Evolutionary conservation across 1,140 invertebrate species (phyloP).

Genomic region (Formica exsecta): DNA sequence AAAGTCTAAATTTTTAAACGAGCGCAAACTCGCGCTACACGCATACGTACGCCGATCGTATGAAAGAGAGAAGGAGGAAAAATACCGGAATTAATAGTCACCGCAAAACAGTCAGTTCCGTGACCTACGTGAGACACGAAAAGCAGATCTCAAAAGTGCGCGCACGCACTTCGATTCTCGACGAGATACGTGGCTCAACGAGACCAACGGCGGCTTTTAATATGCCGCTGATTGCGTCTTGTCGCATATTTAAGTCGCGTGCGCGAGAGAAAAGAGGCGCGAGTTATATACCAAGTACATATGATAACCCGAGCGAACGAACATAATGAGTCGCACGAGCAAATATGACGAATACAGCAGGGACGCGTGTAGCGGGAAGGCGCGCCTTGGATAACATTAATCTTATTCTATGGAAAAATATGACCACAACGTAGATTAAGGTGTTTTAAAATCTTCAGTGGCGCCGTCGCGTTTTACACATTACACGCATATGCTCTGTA

Average conservation of each 20-base stretch:
- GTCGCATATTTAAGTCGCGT: constrained; percentile 53
- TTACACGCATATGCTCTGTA: constrained; percentile 45
- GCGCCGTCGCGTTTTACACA: constrained; percentile 47
- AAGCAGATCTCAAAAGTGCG: constrained; percentile 30
- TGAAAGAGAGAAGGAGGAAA: not conserved
- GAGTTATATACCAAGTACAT: constrained; percentile 5
- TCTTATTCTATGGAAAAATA: constrained; percentile 62
- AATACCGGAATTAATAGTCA: constrained; percentile 45
- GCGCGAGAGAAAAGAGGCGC: not conserved
- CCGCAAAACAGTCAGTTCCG: constrained; percentile 70
- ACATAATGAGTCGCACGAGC: constrained; percentile 23
- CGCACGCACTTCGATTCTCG: constrained; percentile 54
- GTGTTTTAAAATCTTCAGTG: constrained; percentile 51
- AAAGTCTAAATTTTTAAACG: constrained; percentile 52
- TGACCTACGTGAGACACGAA: constrained; percentile 54
- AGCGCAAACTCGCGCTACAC: constrained; percentile 17
- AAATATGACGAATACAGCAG: constrained; percentile 57
- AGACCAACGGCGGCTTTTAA: constrained; percentile 64
- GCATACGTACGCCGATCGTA: constrained; percentile 6
- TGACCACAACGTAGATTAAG: constrained; percentile 49
- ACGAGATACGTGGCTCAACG: constrained; percentile 57
- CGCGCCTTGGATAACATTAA: constrained; percentile 52
- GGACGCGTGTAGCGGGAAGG: not conserved
- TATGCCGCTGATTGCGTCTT: constrained; percentile 62
- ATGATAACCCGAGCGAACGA: constrained; percentile 36